Evolutionary conservation across 2,888 invertebrate species (phyloP), one percentile per base, ranked within the genome.

Genomic region (Cacoxenus indagator): DNA sequence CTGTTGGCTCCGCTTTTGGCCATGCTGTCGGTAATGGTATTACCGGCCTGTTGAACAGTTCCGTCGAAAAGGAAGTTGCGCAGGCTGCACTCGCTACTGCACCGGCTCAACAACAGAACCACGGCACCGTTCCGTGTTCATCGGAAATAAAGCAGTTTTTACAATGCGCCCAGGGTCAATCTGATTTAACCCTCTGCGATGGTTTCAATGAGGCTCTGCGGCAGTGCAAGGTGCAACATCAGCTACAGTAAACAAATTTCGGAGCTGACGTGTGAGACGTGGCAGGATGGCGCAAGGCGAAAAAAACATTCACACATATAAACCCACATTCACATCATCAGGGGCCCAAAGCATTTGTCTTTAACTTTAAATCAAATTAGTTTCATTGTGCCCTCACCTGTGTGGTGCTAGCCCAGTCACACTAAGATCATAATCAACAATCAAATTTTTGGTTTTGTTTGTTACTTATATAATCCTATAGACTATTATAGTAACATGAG

Each of bases 151-250:
- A 95, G 85, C 98, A 99, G 88, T 99, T 99, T 90, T 89, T 99
- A 70, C 94, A 98, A 80, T 99, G 99, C 84, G 96, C 98, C 54
- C 93, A 96, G 84, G 93, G 92, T 64, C 97, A 98, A 85, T 91
- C 92, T 9, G 99, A 99, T 88, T 89, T 99, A 65, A 91, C 94
- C 0, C 91, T 99, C 19, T 99, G 99, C 86, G 95, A 97, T 86
- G 98, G 98, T 70, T 99, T 99, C 89, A 99, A 98, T 86, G 98
- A 99, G 88, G 98, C 98, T 67, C 91, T 99, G 71, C 93, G 96
- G 83, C 96, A 98, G 87, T 99, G 99, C 94, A 97, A 96, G 90
- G 82, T 91, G 75, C 91, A 92, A 86, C 91, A 95, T 89, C 92
- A 94, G 91, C 84, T 92, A 86, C 91, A 90, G 65, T 88, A 81